These are phyloP conservation scores for Engraulis encrasicolus DNA, from an alignment of 2,113 vertebrate species.

Conservation along the genomic window DNA sequence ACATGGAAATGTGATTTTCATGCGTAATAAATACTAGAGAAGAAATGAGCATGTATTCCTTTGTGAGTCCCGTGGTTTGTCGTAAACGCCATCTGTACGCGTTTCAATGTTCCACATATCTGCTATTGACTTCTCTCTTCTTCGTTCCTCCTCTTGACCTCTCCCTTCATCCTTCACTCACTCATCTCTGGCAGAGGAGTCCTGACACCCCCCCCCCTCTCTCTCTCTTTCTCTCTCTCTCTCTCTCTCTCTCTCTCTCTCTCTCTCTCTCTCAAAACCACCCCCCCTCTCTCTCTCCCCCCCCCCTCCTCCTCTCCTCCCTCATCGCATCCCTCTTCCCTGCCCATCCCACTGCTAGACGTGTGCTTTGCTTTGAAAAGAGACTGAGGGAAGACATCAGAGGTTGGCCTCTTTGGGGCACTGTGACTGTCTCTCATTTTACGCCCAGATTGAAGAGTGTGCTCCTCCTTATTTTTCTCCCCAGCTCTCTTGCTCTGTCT, in stretches of 20 bases:
- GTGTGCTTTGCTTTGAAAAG: slow-evolving; percentile 71
- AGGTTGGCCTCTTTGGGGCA: slow-evolving; percentile 57
- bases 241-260: slow-evolving; percentile 43
- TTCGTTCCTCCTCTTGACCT: too few species aligned
- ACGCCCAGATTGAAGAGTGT: slow-evolving; percentile 64
- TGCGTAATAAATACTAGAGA: background rate
- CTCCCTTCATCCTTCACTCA: too few species aligned
- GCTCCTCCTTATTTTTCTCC: slow-evolving; percentile 38
- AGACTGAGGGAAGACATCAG: slow-evolving; percentile 72
- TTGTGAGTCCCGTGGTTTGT: background rate
- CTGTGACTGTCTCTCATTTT: slow-evolving; percentile 69
- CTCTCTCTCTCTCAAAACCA: slow-evolving; percentile 41
- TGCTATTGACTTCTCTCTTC: slow-evolving; percentile 55
- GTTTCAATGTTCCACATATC: background rate
- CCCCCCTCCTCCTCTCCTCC: slow-evolving; percentile 49
- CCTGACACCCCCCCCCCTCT: slow-evolving; percentile 45
- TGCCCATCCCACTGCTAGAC: slow-evolving; percentile 53
- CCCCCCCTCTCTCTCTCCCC: slow-evolving; percentile 37
- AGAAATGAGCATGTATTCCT: background rate
- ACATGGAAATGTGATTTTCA: background rate
- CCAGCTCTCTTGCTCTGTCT: slow-evolving; percentile 16
- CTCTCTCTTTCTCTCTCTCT: slow-evolving; percentile 51
- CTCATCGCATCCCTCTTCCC: too few species aligned
- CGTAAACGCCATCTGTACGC: background rate
- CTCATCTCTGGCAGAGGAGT: slow-evolving; percentile 49